phyloP scores from a whole-genome alignment of 2,797 vertebrate species.

The Notoglanidium macrostoma region DNA sequence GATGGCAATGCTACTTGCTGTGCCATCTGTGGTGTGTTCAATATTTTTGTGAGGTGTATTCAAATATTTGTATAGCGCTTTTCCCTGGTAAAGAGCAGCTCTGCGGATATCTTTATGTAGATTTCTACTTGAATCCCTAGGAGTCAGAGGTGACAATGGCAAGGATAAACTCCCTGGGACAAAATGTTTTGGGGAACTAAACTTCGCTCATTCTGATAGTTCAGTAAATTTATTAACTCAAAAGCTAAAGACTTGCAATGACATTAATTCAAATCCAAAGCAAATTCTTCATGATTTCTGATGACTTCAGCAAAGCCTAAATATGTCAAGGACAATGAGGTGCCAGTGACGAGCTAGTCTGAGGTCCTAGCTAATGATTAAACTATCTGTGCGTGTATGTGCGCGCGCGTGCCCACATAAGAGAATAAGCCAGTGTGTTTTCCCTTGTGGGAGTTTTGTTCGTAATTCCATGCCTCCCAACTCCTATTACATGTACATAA shows the following conservation, averaged over 20 bases:
- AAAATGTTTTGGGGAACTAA: too few species aligned
- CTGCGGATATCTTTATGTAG: neutral
- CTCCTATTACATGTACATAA: neutral
- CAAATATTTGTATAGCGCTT: neutral
- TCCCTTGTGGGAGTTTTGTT: neutral
- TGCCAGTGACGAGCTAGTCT: neutral
- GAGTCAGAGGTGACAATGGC: neutral
- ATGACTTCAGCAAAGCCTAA: slow-evolving; percentile 15
- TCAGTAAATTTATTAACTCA: neutral
- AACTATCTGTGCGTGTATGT: slow-evolving; percentile 3
- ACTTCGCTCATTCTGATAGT: too few species aligned
- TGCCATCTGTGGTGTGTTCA: neutral
- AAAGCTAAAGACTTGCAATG: neutral
- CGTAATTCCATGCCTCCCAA: neutral
- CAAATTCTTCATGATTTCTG: neutral
- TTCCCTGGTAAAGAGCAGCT: neutral
- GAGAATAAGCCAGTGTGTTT: slow-evolving; percentile 24
- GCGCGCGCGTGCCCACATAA: neutral
- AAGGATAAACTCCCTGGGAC: too few species aligned
- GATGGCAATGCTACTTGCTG: neutral
- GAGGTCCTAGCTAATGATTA: slow-evolving; percentile 31
- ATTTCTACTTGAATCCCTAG: neutral
- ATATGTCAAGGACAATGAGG: slow-evolving; percentile 16
- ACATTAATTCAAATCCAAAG: slow-evolving; percentile 13
- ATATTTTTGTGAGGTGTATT: neutral